phyloP scores from a whole-genome alignment of 2,888 invertebrate species.

The Strigamia maritima region DNA sequence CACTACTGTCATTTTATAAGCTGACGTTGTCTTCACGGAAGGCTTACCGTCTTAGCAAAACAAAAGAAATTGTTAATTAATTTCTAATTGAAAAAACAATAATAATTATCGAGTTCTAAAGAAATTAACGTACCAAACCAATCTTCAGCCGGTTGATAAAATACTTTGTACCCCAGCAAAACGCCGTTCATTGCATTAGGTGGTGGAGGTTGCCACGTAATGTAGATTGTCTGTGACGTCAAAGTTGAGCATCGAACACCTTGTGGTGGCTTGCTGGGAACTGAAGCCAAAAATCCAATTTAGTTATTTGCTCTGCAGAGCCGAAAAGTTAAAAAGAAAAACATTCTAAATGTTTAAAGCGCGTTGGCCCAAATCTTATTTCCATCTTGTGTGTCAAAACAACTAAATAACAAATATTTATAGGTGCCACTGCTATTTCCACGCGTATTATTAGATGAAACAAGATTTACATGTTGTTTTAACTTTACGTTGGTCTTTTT shows the following conservation, averaged over 20 bases:
- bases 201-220: constrained; percentile 72
- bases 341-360: background rate
- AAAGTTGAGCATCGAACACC: constrained; percentile 71
- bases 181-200: constrained; percentile 64
- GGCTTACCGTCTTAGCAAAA: constrained; percentile 38
- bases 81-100: too few relatives aligned
- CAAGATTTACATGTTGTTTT: too few relatives aligned
- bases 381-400: too few relatives aligned
- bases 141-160: constrained; percentile 45
- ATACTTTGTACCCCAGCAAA: constrained; percentile 52
- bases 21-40: constrained; percentile 40
- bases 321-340: background rate
- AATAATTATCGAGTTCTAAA: background rate
- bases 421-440: too few relatives aligned
- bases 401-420: too few relatives aligned
- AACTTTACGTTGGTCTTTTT: too few relatives aligned
- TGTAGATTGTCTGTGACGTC: constrained; percentile 71
- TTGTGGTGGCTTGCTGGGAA: constrained; percentile 72
- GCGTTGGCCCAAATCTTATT: too few relatives aligned
- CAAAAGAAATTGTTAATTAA: background rate
- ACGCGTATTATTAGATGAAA: too few relatives aligned
- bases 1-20: constrained; percentile 41
- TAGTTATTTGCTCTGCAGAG: background rate
- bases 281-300: constrained; percentile 53
- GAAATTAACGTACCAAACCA: constrained; percentile 42